A percentile compares a stretch with the other conserved stretches of the same genome.
Evolutionary conservation across 2,888 invertebrate genomes (phyloP).

Genomic region (Yponomeuta cagnagella): DNA sequence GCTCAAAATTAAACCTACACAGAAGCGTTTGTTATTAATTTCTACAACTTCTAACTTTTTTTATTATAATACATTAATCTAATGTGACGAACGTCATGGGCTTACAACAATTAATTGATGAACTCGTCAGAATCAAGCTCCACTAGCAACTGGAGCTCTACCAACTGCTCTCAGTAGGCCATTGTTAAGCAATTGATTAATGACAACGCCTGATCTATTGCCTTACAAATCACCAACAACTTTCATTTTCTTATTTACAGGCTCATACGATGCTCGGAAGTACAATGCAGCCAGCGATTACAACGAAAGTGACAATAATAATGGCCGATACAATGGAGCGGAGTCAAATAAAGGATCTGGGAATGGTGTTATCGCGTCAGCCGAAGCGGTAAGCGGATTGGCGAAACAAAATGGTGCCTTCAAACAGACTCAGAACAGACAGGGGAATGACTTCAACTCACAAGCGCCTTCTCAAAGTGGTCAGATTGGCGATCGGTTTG

Average conservation of each 20-base stretch:
- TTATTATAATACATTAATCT: background rate
- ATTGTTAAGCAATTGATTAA: conserved; percentile 52
- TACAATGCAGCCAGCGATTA: conserved; percentile 60
- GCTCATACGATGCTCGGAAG: conserved; percentile 62
- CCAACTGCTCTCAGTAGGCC: conserved; percentile 27
- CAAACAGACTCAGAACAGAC: conserved; percentile 25
- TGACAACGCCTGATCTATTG: conserved; percentile 45
- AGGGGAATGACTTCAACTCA: background rate
- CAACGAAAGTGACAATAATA: conserved; percentile 40
- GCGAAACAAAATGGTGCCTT: conserved; percentile 37
- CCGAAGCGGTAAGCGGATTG: conserved; percentile 33
- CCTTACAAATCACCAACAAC: conserved; percentile 49
- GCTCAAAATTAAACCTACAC: too few species aligned
- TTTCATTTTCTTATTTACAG: conserved; percentile 71
- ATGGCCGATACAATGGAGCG: conserved; percentile 40
- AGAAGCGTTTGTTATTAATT: too few species aligned
- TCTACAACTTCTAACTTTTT: background rate
- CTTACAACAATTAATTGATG: background rate
- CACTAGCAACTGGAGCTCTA: background rate
- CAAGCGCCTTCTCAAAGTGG: background rate
- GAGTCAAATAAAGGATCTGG: conserved; percentile 40
- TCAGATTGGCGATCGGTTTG: conserved; percentile 21
- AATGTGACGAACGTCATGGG: background rate
- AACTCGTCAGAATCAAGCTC: conserved; percentile 5
- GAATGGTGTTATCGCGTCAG: conserved; percentile 37